These are phyloP conservation scores for Stegodyphus dumicola DNA, from an alignment of 1,140 invertebrate genomes.

Conservation along the genomic window DNA sequence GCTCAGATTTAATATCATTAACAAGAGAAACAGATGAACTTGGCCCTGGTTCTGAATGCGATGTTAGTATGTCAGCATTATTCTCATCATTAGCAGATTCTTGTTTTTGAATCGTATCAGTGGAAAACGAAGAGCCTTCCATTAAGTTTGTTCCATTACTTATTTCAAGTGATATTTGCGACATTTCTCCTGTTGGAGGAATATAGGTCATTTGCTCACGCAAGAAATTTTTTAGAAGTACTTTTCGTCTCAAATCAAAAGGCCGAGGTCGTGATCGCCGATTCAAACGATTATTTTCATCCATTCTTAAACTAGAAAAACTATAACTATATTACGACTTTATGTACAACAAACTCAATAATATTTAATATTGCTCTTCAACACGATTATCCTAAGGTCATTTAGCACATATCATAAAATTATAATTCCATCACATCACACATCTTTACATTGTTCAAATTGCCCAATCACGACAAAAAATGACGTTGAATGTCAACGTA, in stretches of 20 bases:
- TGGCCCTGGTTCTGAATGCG: too few species aligned
- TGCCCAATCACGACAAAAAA: neutral
- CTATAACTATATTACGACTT: too few species aligned
- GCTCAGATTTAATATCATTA: neutral
- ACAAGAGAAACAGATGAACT: neutral
- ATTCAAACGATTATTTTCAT: conserved; percentile 2
- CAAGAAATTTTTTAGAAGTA: conserved; percentile 46
- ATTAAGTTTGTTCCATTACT: neutral
- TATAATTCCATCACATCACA: too few species aligned
- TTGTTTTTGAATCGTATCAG: too few species aligned
- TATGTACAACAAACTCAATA: too few species aligned
- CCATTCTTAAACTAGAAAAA: neutral
- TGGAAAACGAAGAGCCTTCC: too few species aligned
- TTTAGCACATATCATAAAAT: too few species aligned
- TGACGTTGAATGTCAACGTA: neutral
- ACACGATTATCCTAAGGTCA: too few species aligned
- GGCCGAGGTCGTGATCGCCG: conserved; percentile 14
- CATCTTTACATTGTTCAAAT: conserved; percentile 15
- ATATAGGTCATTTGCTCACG: conserved; percentile 36
- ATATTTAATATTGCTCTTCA: too few species aligned
- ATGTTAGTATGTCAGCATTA: neutral
- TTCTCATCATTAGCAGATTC: neutral
- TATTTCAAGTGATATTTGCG: too few species aligned
- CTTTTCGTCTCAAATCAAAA: conserved; percentile 49
- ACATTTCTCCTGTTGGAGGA: neutral